These are phyloP conservation scores for Brachypalpus laphriformis DNA, from an alignment of 2,888 invertebrate species.

Conservation along the genomic window DNA sequence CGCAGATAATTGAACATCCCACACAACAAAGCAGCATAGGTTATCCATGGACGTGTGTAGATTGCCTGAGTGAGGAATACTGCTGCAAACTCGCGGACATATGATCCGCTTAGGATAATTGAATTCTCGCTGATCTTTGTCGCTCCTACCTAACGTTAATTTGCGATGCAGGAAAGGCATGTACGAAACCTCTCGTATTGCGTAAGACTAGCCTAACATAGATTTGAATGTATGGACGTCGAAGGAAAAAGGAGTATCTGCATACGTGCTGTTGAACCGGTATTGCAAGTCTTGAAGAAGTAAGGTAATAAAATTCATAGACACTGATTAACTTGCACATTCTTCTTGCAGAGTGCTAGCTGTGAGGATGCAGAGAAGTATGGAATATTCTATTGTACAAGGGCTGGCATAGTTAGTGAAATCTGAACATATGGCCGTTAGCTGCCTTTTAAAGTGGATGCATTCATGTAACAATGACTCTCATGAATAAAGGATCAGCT, in stretches of 20 bases:
- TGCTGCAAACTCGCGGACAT: not conserved
- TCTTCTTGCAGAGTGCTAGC: not conserved
- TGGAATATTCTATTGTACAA: not conserved
- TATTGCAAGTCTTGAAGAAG: too few relatives aligned
- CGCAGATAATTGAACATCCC: slow-evolving; percentile 54
- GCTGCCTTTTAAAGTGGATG: too few relatives aligned
- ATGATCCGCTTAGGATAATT: not conserved
- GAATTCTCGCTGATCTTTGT: slow-evolving; percentile 26
- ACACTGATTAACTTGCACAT: not conserved
- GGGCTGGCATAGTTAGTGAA: not conserved
- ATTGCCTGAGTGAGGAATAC: too few relatives aligned
- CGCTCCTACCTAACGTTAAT: not conserved
- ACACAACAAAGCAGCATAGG: slow-evolving; percentile 51
- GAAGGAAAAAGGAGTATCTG: not conserved
- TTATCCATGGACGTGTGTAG: slow-evolving; percentile 22
- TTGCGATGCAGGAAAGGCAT: not conserved
- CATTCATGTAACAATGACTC: too few relatives aligned
- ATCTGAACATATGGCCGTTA: too few relatives aligned
- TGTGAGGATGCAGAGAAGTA: not conserved
- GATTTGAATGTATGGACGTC: not conserved
- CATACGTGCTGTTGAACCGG: not conserved
- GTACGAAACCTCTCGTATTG: slow-evolving; percentile 1
- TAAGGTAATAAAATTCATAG: not conserved
- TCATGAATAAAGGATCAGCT: too few relatives aligned
- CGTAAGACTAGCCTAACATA: not conserved